phyloP scores from a whole-genome alignment of 1,140 invertebrate species.

The Hormaphis cornu region DNA sequence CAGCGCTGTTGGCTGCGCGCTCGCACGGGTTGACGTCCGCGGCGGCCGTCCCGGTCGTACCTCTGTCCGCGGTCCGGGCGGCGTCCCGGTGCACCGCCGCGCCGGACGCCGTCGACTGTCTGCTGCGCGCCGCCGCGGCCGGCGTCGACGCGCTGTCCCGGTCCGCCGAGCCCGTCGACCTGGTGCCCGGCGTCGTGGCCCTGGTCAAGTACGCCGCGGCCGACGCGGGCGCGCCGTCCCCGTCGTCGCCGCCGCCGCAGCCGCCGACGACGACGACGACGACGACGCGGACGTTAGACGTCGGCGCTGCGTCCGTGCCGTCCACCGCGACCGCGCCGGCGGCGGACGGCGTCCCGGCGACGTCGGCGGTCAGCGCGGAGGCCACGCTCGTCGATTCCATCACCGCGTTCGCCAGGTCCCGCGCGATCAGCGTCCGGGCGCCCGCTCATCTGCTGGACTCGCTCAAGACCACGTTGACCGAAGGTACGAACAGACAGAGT shows the following conservation, averaged over 20 bases:
- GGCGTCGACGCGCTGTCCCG: background rate
- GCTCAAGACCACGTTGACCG: background rate
- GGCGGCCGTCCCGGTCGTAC: background rate
- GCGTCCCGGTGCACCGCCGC: background rate
- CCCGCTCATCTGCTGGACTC: background rate
- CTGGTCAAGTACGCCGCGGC: background rate
- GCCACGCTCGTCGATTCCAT: background rate
- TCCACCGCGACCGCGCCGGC: background rate
- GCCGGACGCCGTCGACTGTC: background rate
- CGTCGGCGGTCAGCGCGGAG: background rate
- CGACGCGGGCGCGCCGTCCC: background rate
- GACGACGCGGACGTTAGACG: background rate
- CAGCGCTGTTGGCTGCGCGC: background rate
- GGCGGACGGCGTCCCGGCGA: background rate
- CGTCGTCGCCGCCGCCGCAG: background rate
- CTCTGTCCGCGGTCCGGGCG: background rate
- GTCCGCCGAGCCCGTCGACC: conserved; percentile 9
- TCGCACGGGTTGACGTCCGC: background rate
- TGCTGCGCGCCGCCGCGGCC: background rate
- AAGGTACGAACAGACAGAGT: background rate
- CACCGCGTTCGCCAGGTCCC: background rate
- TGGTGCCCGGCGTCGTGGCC: background rate
- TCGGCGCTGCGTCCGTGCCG: background rate
- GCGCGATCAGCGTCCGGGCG: background rate
- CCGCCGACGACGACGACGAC: background rate